Base-by-base conservation (phyloP, 2,888 invertebrate species). In the Sarcophaga subvicina region DNA sequence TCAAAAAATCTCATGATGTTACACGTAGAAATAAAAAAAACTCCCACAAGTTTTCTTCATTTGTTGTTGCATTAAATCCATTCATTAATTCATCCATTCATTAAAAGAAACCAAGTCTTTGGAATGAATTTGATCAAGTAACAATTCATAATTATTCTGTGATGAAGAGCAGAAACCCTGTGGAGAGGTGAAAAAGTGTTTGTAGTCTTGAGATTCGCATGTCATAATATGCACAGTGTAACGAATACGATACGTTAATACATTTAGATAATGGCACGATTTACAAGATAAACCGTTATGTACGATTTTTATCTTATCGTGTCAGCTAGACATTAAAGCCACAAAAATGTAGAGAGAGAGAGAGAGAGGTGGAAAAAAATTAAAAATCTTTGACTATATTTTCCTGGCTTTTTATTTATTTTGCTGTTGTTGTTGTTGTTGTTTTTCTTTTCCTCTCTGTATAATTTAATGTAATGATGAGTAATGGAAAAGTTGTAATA, bases 231-330 rank as follows among this genome's bases (percentile, higher is more conserved):
- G 17, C 63, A 80, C 37, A 37, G 54, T 54, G 54, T 54, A 54
- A 54, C 54, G 54, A 54, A 54, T 54, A 14, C 1, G 54, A 54
- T 54, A 14, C 54, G 54, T 54, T 54, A 54, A 54, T 11, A 66
- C 27, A 25, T 67, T 14, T n/a, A 67, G 11, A 73, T 60, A 49
- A 67, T 67, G 71, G n/a, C 72, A 72, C 72, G 59, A 77, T 67
- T 77, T 59, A 84, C 80, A 76, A 80, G 80, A 76, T 75, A 66
- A 76, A 76, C 87, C 84, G 87, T 87, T 87, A 87, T 59, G 80
- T 54, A 54, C 17, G 76, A 10, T 70, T 60, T 80, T 71, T 45
- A 66, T 59, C 14, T 62, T 82, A 82, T 84, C 87, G 27, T 87
- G 87, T 72, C 79, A 76, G 79, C 78, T 69, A 71, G n/a, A 47